Conservation (phyloP, 2,888 invertebrate species). For the Beris chalybata region DNA sequence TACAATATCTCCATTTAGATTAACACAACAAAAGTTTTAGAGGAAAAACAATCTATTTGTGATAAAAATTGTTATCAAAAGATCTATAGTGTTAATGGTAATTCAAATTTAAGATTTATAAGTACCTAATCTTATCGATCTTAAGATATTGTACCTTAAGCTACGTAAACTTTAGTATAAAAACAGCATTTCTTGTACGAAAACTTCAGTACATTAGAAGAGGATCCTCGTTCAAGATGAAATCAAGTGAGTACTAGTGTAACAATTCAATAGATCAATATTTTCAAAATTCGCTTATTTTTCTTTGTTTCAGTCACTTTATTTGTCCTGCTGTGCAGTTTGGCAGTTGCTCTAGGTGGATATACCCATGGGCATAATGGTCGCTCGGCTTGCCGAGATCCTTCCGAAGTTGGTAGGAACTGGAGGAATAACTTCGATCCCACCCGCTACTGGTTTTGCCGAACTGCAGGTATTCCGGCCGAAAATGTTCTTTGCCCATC, state of each 20-base stretch:
- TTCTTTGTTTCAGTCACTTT: constrained; percentile 1
- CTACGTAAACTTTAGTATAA: too few species aligned
- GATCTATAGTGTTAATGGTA: too few species aligned
- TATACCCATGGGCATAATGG: constrained; percentile 46
- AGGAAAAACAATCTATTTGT: too few species aligned
- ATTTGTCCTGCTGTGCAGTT: neutral
- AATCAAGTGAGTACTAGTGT: constrained; percentile 4
- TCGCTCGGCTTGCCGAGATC: constrained; percentile 50
- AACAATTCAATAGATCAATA: too few species aligned
- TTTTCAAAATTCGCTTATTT: neutral
- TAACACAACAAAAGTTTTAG: too few species aligned
- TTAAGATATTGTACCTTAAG: too few species aligned
- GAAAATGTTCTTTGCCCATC: constrained; percentile 45
- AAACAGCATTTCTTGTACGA: too few species aligned
- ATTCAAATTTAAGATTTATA: too few species aligned
- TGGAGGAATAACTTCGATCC: constrained; percentile 52
- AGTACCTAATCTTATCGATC: too few species aligned
- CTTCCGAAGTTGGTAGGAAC: constrained; percentile 47
- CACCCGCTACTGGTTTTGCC: constrained; percentile 51
- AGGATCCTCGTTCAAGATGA: constrained; percentile 2
- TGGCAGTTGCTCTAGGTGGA: neutral
- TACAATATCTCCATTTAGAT: too few species aligned
- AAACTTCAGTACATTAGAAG: too few species aligned
- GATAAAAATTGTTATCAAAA: too few species aligned
- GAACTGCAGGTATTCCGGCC: constrained; percentile 44